Percentiles rank a stretch among this genome's conserved stretches.
Evolutionary conservation across 2,113 vertebrate genomes (phyloP).

Genomic region (Mobula birostris): DNA sequence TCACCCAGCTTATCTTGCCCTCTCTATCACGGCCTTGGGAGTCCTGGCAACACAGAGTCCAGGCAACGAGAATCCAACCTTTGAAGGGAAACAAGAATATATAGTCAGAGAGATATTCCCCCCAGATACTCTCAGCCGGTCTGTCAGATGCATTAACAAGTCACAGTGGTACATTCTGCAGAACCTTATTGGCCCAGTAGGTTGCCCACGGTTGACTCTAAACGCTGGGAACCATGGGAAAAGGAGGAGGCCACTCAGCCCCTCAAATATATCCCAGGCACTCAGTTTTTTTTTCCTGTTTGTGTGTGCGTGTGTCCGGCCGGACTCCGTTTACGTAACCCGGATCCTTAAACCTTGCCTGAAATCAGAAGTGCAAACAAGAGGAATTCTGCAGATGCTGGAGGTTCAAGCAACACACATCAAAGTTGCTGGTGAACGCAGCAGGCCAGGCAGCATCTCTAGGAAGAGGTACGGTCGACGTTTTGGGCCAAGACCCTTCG

Average conservation of each 20-base stretch:
- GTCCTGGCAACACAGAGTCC: neutral
- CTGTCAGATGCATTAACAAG: neutral
- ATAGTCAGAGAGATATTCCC: neutral
- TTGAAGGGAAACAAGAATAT: neutral
- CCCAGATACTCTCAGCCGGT: neutral
- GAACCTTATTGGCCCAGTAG: neutral
- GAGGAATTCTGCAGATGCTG: too few relatives aligned
- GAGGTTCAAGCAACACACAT: too few relatives aligned
- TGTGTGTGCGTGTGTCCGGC: neutral
- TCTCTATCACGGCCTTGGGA: neutral
- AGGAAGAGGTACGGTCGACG: too few relatives aligned
- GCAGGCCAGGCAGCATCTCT: too few relatives aligned
- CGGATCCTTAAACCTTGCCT: neutral
- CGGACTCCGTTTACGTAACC: neutral
- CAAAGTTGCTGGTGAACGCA: too few relatives aligned
- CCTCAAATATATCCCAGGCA: neutral
- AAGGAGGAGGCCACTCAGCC: neutral
- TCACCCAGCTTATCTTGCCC: neutral
- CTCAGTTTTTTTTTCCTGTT: neutral
- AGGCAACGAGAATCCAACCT: neutral
- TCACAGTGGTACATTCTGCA: neutral
- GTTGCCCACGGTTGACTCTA: neutral
- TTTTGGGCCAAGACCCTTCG: too few relatives aligned
- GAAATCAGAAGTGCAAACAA: neutral
- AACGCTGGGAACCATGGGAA: neutral